These are phyloP conservation scores for Penaeus japonicus DNA, from an alignment of 1,140 invertebrate genomes.

Conservation along the genomic window DNA sequence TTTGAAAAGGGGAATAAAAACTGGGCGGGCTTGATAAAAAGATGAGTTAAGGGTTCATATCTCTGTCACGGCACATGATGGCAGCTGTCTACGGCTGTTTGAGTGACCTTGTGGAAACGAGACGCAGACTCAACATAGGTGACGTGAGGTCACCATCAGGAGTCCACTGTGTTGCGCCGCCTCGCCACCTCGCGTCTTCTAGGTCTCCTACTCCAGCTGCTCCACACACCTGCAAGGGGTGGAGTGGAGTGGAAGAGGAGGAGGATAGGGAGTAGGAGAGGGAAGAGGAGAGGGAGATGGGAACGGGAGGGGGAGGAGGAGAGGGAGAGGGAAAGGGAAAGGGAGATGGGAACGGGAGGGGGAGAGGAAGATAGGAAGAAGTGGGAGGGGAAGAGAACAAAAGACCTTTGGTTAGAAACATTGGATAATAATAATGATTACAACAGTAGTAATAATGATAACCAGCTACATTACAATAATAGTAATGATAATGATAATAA, in stretches of 20 bases:
- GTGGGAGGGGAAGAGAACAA: no score
- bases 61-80: conserved; percentile 53
- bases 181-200: background rate
- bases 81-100: conserved; percentile 48
- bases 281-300: background rate
- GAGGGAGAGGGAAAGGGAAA: background rate
- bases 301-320: background rate
- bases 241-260: background rate
- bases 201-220: background rate
- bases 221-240: background rate
- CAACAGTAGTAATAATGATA: no score
- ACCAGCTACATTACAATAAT: no score
- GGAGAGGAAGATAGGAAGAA: no score
- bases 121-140: conserved; percentile 52
- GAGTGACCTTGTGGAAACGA: conserved; percentile 47
- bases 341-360: no score
- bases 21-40: no score
- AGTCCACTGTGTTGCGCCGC: conserved; percentile 6
- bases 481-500: no score
- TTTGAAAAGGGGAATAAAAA: no score
- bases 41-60: conserved; percentile 47
- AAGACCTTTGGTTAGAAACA: no score
- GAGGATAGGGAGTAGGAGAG: background rate
- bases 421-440: no score
- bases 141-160: conserved; percentile 38